Evolutionary conservation across 2,888 invertebrate species (phyloP).

Genomic region (Oxytorus armatus): DNA sequence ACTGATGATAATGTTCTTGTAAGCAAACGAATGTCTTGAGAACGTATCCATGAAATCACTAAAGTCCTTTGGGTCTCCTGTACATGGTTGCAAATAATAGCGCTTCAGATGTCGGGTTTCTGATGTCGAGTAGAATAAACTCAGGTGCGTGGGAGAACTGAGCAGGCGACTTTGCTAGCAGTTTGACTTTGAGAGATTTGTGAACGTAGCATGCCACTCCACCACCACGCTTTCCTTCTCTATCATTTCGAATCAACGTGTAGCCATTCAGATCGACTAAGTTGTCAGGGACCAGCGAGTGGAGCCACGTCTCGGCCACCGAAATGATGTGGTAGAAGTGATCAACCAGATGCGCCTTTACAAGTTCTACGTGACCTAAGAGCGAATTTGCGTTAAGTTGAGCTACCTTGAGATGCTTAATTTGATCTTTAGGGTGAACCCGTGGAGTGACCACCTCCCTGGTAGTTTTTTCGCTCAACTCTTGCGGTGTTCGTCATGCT

Average conservation of each 20-base stretch:
- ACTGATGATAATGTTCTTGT: neutral
- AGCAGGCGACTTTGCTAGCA: too few relatives aligned
- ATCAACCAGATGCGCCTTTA: neutral
- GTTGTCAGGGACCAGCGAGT: too few relatives aligned
- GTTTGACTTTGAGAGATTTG: too few relatives aligned
- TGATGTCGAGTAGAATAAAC: too few relatives aligned
- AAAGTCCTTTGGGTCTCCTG: neutral
- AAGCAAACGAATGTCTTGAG: neutral
- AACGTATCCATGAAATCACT: neutral
- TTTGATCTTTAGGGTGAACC: neutral
- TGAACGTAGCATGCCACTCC: too few relatives aligned
- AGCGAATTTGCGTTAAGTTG: conserved; percentile 42
- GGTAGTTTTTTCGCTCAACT: too few relatives aligned
- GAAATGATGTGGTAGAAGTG: conserved; percentile 28
- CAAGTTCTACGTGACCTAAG: neutral
- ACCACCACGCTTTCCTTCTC: too few relatives aligned
- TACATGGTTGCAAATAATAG: neutral
- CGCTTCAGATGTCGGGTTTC: too few relatives aligned
- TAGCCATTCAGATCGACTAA: too few relatives aligned
- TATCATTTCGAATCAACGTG: too few relatives aligned
- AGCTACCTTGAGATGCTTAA: neutral
- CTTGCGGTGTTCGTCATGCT: conserved; percentile 1
- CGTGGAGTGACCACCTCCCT: neutral
- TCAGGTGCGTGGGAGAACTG: too few relatives aligned
- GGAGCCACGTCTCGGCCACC: neutral